These are phyloP conservation scores for Ptychoptera albimana DNA, from an alignment of 2,888 invertebrate species.

Conservation along the genomic window DNA sequence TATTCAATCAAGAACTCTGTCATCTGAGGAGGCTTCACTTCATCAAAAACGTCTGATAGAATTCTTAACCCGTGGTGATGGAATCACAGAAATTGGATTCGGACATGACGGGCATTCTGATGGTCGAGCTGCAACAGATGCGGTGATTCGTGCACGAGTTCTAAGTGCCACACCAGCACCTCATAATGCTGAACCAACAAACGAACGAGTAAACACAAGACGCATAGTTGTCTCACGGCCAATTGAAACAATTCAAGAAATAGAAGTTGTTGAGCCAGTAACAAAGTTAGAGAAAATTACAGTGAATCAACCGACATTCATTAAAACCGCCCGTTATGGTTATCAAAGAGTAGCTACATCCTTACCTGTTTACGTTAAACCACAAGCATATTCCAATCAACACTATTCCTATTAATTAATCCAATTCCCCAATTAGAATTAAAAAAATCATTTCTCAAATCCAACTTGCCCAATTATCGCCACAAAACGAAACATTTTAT, in stretches of 20 bases:
- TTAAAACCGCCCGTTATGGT: conserved; percentile 32
- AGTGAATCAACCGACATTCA: conserved; percentile 37
- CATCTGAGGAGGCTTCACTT: conserved; percentile 24
- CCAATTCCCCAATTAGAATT: too few species aligned
- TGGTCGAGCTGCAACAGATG: conserved; percentile 21
- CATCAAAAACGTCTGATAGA: conserved; percentile 36
- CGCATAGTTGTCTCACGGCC: conserved; percentile 44
- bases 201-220: conserved; percentile 40
- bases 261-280: conserved; percentile 40
- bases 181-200: conserved; percentile 31
- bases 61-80: conserved; percentile 32
- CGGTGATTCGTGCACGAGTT: conserved; percentile 35
- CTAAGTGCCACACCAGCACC: conserved; percentile 40
- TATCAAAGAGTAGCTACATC: conserved; percentile 31
- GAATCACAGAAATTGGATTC: conserved; percentile 28
- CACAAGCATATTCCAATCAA: too few species aligned
- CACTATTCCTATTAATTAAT: too few species aligned
- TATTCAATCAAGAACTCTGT: conserved; percentile 10
- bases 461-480: too few species aligned
- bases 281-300: conserved; percentile 39
- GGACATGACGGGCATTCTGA: conserved; percentile 15
- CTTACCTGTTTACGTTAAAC: conserved; percentile 21
- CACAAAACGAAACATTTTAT: too few species aligned
- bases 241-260: conserved; percentile 41
- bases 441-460: too few species aligned